Evolutionary conservation across 2,888 invertebrate genomes (phyloP).

Genomic region (Drosophila pseudotalamancana): DNA sequence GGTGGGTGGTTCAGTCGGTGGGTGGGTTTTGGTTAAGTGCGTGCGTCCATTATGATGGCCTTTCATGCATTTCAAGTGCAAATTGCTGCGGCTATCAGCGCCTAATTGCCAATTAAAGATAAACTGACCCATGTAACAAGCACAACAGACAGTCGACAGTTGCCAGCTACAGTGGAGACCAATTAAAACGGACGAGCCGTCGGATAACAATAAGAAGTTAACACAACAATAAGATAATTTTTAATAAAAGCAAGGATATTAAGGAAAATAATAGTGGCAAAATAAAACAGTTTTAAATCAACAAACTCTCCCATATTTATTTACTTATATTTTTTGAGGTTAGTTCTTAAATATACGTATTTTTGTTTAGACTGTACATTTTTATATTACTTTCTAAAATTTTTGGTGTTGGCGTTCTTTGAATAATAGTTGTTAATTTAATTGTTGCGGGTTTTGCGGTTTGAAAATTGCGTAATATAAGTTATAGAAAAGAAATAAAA

Average conservation of each 20-base stretch:
- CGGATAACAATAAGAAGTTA: no score
- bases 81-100: conserved; percentile 76
- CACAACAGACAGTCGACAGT: conserved; percentile 3
- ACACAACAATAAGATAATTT: no score
- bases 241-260: no score
- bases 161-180: not conserved
- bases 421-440: conserved; percentile 33
- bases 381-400: not conserved
- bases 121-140: conserved; percentile 52
- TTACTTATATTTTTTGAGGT: conserved; percentile 5
- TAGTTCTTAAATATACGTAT: conserved; percentile 13
- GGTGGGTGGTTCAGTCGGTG: not conserved
- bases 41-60: conserved; percentile 42
- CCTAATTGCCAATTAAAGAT: conserved; percentile 75
- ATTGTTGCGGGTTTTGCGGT: conserved; percentile 28
- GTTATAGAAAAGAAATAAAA: not conserved
- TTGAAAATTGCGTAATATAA: conserved; percentile 6
- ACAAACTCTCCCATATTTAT: not conserved
- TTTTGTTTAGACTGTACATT: conserved; percentile 44
- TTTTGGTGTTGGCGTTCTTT: conserved; percentile 45
- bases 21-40: conserved; percentile 1
- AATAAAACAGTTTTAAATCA: no score
- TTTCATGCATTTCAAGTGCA: conserved; percentile 72
- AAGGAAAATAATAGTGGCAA: no score
- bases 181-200: not conserved